These are phyloP conservation scores for Epiblema foenella DNA, from an alignment of 2,888 invertebrate genomes.

Conservation along the genomic window DNA sequence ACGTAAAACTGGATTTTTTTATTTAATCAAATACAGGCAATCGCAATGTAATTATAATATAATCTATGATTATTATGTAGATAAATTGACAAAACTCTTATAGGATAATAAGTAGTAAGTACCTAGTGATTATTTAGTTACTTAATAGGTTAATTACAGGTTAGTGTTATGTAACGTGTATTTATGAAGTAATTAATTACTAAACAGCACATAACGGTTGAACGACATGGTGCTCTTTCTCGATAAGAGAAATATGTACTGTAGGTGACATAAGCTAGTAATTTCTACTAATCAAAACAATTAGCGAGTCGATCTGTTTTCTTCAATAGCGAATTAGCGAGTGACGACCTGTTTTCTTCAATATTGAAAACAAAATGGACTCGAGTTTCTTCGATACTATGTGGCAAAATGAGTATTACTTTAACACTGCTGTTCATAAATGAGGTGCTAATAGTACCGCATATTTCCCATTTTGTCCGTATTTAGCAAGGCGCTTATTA, in stretches of 20 bases:
- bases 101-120: neutral
- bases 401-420: neutral
- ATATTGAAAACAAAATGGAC: too few relatives aligned
- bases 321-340: too few relatives aligned
- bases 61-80: neutral
- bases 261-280: neutral
- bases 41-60: neutral
- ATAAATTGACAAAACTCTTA: neutral
- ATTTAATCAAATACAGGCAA: neutral
- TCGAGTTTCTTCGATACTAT: neutral
- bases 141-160: too few relatives aligned
- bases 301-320: neutral
- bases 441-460: neutral
- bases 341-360: neutral
- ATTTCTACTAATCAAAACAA: neutral
- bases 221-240: neutral
- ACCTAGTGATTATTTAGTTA: neutral
- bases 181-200: constrained; percentile 3
- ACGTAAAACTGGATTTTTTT: neutral
- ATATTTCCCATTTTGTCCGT: constrained; percentile 1
- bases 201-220: neutral
- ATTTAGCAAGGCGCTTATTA: neutral
- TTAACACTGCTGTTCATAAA: neutral
- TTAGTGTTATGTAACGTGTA: too few relatives aligned
- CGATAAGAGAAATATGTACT: constrained; percentile 5